Evolutionary conservation across 2,797 vertebrate genomes (phyloP).

Genomic region (Ctenopoma kingsleyae): DNA sequence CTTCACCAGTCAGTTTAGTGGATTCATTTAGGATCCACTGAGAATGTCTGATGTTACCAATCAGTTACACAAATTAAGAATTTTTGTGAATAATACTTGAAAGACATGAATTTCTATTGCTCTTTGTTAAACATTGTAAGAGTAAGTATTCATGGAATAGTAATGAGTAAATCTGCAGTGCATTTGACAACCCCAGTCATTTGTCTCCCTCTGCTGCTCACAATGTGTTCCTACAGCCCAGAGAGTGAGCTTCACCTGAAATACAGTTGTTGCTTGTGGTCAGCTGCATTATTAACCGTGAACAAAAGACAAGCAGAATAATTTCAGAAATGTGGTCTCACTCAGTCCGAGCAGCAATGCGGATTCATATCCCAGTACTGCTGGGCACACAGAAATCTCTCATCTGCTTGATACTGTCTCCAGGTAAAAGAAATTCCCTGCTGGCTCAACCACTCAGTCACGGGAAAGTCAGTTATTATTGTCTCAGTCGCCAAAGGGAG

Average conservation of each 20-base stretch:
- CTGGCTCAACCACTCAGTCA: conserved; percentile 57
- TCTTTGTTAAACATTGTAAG: not conserved
- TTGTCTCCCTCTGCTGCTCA: conserved; percentile 79
- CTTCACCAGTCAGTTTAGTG: conserved; percentile 8
- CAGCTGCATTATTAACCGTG: not conserved
- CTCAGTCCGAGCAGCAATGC: conserved; percentile 42
- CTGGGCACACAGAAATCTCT: conserved; percentile 53
- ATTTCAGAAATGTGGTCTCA: not conserved
- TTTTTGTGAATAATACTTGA: not conserved
- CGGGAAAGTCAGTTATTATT: conserved; percentile 15
- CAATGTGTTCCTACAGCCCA: conserved; percentile 3
- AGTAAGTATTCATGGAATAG: not conserved
- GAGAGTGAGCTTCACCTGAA: not conserved
- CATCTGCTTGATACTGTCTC: conserved; percentile 57
- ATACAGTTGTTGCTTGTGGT: accelerated
- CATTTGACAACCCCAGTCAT: conserved; percentile 30
- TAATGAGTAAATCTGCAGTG: conserved; percentile 2
- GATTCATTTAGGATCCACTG: not conserved
- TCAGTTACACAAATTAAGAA: not conserved
- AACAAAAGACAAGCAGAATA: not conserved
- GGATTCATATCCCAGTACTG: conserved; percentile 48
- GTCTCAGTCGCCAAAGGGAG: conserved; percentile 41
- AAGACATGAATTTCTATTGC: not conserved
- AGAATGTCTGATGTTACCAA: not conserved
- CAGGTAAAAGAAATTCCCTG: conserved; percentile 48